Base-by-base conservation (phyloP, 2,888 invertebrate genomes). In the Euproctis similis region DNA sequence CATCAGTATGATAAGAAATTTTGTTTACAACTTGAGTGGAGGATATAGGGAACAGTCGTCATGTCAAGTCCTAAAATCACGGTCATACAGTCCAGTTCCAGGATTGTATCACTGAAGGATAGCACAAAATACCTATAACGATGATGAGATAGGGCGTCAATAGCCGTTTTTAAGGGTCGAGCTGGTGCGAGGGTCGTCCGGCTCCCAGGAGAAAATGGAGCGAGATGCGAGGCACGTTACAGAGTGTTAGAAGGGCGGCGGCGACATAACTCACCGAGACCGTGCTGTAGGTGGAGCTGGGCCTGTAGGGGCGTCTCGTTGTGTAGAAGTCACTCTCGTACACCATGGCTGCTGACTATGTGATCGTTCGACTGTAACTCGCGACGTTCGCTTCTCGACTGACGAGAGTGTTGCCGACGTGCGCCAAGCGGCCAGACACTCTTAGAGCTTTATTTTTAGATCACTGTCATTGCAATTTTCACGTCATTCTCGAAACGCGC, bases 261-360 rank as follows among this genome's bases (percentile, higher is more conserved):
- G 39, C 34, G 42, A 42, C 33, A 4, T 1, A 2, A 77, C 77
- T 77, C 47, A 72, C 80, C 88, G 93, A 90, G 87, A 94, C 92
- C 20, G 27, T 34, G 91, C 94, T 92, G 75, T 91, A 88, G 73
- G 89, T 90, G 86, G 92, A 92, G 65, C 91, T 89, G 43, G 89
- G 91, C 81, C 92, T 85, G 77, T 91, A 87, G 50, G 93, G 92
- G 85, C 94, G 90, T 85, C 94, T 91, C 80, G 92, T 92, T 66
- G 94, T 94, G 85, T 93, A 93, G 86, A 93, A 95, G 87, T 94
- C 94, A 88, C 92, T 92, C 87, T 94, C 93, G 91, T 94, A 94
- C 86, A 94, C 94, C 94, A 95, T 95, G 82, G 72, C 69, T 78
- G 74, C 62, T 72, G 69, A 59, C 53, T 53, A 54, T 52, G 44